phyloP scores from a whole-genome alignment of 2,888 invertebrate species.

The Zaprionus lineosus region DNA sequence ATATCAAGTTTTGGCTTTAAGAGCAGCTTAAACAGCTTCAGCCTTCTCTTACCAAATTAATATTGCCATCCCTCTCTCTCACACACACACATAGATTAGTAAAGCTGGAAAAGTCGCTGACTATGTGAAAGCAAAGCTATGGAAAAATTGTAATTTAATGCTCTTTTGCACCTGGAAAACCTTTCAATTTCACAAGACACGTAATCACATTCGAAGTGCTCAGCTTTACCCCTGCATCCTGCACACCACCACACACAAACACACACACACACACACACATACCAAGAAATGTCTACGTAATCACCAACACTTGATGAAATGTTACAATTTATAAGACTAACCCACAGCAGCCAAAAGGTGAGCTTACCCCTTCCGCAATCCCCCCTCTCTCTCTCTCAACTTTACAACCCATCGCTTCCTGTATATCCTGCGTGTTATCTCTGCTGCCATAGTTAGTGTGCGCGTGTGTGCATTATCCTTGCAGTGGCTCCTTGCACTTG shows the following conservation, averaged over 20 bases:
- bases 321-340: slow-evolving; percentile 72
- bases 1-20: slow-evolving; percentile 19
- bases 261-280: background rate
- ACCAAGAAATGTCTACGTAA: slow-evolving; percentile 34
- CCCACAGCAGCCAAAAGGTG: slow-evolving; percentile 25
- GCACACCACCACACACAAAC: background rate
- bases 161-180: slow-evolving; percentile 67
- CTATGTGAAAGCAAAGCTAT: slow-evolving; percentile 15
- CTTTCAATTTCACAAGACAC: slow-evolving; percentile 65
- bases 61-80: background rate
- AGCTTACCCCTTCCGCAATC: slow-evolving; percentile 16
- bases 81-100: slow-evolving; percentile 24
- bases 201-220: slow-evolving; percentile 66
- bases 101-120: slow-evolving; percentile 33
- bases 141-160: slow-evolving; percentile 68
- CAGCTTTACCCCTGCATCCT: slow-evolving; percentile 9
- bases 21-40: slow-evolving; percentile 7
- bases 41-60: slow-evolving; percentile 7
- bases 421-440: slow-evolving; percentile 29
- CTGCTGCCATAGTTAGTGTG: background rate
- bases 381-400: background rate
- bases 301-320: slow-evolving; percentile 72
- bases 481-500: slow-evolving; percentile 31
- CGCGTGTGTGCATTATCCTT: slow-evolving; percentile 35
- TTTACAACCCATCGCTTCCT: background rate